Evolutionary conservation across 2,113 vertebrate genomes (phyloP).

Genomic region (Meleagris gallopavo): DNA sequence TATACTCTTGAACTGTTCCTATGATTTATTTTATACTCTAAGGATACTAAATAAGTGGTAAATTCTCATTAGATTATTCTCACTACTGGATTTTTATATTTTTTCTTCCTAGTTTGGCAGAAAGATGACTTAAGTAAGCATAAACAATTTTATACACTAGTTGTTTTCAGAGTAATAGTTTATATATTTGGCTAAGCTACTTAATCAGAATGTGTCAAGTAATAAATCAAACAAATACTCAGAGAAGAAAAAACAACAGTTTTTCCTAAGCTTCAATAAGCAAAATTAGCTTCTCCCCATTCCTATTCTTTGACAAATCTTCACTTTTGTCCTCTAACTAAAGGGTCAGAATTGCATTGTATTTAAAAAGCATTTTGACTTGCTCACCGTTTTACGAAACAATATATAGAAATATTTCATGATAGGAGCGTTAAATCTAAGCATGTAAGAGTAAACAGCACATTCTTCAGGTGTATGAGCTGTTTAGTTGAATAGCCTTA

Average conservation of each 20-base stretch:
- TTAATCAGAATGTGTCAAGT: neutral
- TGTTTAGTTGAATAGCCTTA: neutral
- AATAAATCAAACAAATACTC: neutral
- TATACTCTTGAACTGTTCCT: neutral
- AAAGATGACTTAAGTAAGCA: neutral
- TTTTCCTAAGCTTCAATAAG: neutral
- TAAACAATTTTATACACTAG: neutral
- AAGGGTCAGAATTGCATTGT: neutral
- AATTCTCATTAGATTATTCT: neutral
- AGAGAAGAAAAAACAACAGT: fast-evolving
- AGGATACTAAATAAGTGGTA: neutral
- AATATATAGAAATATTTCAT: neutral
- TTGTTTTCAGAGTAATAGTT: neutral
- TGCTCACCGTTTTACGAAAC: neutral
- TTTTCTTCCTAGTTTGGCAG: neutral
- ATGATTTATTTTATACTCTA: neutral
- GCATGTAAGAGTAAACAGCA: neutral
- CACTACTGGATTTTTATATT: neutral
- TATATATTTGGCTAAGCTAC: neutral
- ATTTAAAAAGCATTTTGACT: neutral
- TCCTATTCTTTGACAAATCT: neutral
- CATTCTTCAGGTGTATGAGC: neutral
- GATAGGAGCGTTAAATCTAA: neutral
- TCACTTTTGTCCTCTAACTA: neutral
- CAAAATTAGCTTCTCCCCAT: neutral